These are phyloP conservation scores for Parotia lawesii DNA, from an alignment of 2,113 vertebrate genomes.

Conservation along the genomic window DNA sequence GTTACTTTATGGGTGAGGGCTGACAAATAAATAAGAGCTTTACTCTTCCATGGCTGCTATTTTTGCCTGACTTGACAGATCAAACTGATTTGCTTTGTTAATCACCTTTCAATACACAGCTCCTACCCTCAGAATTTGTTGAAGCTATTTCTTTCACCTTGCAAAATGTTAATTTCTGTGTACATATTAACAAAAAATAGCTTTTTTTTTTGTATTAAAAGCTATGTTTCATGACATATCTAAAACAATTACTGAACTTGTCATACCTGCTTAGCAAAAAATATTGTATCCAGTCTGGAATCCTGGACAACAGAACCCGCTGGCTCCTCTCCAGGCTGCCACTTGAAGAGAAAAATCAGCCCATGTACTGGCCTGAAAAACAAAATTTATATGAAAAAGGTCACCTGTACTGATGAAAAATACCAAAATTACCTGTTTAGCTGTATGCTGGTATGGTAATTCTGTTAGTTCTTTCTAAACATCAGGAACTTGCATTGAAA, in stretches of 20 bases:
- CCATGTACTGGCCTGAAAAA: constrained; percentile 93
- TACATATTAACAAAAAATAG: background rate
- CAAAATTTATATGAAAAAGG: background rate
- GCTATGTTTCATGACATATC: background rate
- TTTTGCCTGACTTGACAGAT: background rate
- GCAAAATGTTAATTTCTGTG: background rate
- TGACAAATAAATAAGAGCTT: background rate
- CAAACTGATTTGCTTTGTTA: background rate
- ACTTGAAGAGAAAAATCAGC: constrained; percentile 98
- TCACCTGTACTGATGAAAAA: background rate
- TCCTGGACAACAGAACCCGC: constrained; percentile 96
- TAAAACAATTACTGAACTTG: background rate
- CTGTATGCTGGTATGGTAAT: background rate
- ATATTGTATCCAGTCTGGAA: constrained; percentile 93
- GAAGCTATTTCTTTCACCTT: background rate
- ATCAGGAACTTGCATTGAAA: background rate
- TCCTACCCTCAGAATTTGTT: background rate
- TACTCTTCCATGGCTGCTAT: background rate
- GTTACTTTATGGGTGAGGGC: background rate
- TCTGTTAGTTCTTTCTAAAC: background rate
- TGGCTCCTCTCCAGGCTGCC: constrained; percentile 98
- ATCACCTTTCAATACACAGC: background rate
- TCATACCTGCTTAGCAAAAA: constrained; percentile 97
- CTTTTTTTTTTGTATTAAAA: background rate
- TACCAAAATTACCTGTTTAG: background rate